Evolutionary conservation across 2,888 invertebrate species (phyloP).

Genomic region (Pristionchus japonicus): DNA sequence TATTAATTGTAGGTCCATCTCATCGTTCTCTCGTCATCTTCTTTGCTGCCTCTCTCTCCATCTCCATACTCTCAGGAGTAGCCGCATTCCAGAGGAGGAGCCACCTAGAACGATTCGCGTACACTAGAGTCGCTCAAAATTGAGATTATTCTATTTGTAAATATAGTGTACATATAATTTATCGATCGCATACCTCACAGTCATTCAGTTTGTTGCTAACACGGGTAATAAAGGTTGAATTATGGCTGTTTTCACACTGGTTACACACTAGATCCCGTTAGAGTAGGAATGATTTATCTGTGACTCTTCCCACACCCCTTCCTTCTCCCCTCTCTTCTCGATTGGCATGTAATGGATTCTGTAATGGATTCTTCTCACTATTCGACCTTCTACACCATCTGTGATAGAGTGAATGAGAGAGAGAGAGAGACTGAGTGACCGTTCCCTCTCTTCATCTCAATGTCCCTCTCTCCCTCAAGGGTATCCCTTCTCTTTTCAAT

Average conservation of each 20-base stretch:
- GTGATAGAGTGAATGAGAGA: neutral
- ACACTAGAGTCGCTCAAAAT: constrained; percentile 22
- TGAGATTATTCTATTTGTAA: neutral
- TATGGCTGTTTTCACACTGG: neutral
- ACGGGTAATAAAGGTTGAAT: constrained; percentile 29
- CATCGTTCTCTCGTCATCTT: constrained; percentile 34
- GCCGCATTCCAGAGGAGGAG: constrained; percentile 17
- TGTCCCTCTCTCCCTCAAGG: constrained; percentile 2
- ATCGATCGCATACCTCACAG: neutral
- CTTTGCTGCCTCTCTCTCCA: constrained; percentile 1
- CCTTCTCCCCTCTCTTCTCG: neutral
- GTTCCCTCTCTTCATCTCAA: constrained; percentile 34
- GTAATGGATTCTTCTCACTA: constrained; percentile 23
- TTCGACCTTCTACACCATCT: constrained; percentile 29
- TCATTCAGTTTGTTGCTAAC: neutral
- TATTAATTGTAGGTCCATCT: constrained; percentile 20
- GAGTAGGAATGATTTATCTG: constrained; percentile 14
- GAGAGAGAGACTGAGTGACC: neutral
- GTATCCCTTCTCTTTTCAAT: constrained; percentile 14
- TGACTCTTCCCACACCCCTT: neutral
- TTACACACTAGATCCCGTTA: neutral
- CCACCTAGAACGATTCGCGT: constrained; percentile 45
- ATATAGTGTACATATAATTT: neutral
- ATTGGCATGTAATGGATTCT: neutral
- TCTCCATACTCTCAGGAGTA: constrained; percentile 22